A percentile compares a stretch with the other conserved stretches of the same genome.
phyloP scores from a whole-genome alignment of 2,888 invertebrate species.

The Campoplex nolae region DNA sequence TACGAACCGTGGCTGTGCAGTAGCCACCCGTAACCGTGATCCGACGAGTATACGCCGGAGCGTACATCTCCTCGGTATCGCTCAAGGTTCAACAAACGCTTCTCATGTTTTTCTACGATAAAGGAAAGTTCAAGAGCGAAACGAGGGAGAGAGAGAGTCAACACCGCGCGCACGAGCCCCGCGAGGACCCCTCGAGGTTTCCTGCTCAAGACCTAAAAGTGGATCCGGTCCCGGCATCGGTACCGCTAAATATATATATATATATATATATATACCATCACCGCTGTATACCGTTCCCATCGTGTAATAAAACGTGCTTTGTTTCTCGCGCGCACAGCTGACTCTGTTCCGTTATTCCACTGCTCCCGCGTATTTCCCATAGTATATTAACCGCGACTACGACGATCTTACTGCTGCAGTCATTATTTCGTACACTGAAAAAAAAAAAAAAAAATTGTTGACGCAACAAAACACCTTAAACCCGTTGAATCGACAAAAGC shows the following conservation, averaged over 20 bases:
- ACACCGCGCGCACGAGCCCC: conserved; percentile 6
- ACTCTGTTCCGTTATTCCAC: conserved; percentile 51
- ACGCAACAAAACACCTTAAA: too few species aligned
- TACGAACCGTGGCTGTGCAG: not conserved
- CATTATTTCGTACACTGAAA: too few species aligned
- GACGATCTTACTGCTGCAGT: not conserved
- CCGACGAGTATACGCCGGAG: not conserved
- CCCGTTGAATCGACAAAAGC: too few species aligned
- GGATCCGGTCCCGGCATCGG: conserved; percentile 43
- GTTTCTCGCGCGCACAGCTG: conserved; percentile 59
- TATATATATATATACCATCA: not conserved
- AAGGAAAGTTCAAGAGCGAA: conserved; percentile 27
- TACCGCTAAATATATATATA: conserved; percentile 11
- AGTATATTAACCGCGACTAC: not conserved
- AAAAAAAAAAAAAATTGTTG: too few species aligned
- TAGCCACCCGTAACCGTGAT: conserved; percentile 43
- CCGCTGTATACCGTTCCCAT: not conserved
- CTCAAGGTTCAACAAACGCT: conserved; percentile 53
- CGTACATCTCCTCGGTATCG: not conserved
- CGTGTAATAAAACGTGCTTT: conserved; percentile 44
- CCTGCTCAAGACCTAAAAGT: conserved; percentile 45
- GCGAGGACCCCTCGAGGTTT: conserved; percentile 11
- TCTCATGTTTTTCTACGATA: conserved; percentile 52
- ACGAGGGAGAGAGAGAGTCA: not conserved
- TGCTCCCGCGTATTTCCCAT: conserved; percentile 4